Percentiles rank a stretch among this genome's conserved stretches.
phyloP scores from a whole-genome alignment of 2,797 vertebrate genomes.

The Thripadectes ignobilis region DNA sequence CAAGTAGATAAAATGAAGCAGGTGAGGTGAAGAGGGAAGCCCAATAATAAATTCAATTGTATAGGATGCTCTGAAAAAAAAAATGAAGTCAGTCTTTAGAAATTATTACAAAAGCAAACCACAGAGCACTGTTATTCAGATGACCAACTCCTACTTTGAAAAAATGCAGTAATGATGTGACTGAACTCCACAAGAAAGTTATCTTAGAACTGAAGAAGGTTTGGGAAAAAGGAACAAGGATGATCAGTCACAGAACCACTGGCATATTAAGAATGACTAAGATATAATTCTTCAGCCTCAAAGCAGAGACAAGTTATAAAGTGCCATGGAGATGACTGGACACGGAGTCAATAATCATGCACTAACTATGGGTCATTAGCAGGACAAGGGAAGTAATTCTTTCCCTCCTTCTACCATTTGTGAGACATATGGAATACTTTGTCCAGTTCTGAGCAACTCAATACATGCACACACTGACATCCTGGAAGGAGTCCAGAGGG shows the following conservation, averaged over 20 bases:
- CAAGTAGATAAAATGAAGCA: neutral
- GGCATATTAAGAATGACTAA: neutral
- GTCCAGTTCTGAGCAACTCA: neutral
- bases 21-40: neutral
- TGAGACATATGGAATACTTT: neutral
- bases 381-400: neutral
- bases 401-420: neutral
- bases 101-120: neutral
- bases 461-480: accelerated
- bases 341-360: neutral
- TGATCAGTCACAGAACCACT: neutral
- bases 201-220: neutral
- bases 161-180: neutral
- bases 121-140: neutral
- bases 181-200: neutral
- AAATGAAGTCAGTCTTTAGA: neutral
- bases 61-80: neutral
- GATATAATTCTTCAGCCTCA: neutral
- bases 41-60: neutral
- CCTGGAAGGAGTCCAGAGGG: neutral
- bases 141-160: neutral
- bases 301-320: neutral
- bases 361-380: neutral
- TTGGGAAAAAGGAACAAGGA: neutral
- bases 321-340: neutral